Evolutionary conservation across 2,888 invertebrate species (phyloP).

Genomic region (Hirtodrosophila trivittata): DNA sequence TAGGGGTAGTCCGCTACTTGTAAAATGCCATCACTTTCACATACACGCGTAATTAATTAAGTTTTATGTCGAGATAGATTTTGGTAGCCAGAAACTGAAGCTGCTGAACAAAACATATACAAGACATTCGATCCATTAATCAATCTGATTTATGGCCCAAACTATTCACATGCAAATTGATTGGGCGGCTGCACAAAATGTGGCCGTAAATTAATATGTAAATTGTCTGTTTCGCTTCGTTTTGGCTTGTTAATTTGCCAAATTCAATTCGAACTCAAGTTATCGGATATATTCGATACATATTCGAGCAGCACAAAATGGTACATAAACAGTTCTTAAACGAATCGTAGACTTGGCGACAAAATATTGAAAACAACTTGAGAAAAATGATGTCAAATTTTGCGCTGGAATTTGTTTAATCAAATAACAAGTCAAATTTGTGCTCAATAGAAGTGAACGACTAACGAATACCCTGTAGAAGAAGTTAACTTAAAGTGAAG

Average conservation of each 20-base stretch:
- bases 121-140: slow-evolving; percentile 57
- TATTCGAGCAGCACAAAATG: too few relatives aligned
- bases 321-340: too few relatives aligned
- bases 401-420: too few relatives aligned
- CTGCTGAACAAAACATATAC: slow-evolving; percentile 45
- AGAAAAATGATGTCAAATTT: too few relatives aligned
- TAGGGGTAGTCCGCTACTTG: too few relatives aligned
- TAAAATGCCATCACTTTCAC: slow-evolving; percentile 55
- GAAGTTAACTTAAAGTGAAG: too few relatives aligned
- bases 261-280: slow-evolving; percentile 37
- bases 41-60: slow-evolving; percentile 60
- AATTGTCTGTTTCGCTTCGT: slow-evolving; percentile 33
- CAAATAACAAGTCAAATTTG: too few relatives aligned
- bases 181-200: slow-evolving; percentile 37
- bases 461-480: too few relatives aligned
- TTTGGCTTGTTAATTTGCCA: slow-evolving; percentile 12
- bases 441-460: too few relatives aligned
- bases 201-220: slow-evolving; percentile 48
- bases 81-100: slow-evolving; percentile 52
- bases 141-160: slow-evolving; percentile 62
- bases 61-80: slow-evolving; percentile 33
- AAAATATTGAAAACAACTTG: too few relatives aligned
- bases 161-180: slow-evolving; percentile 49
- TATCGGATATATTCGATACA: too few relatives aligned
- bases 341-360: too few relatives aligned